A percentile compares a stretch with the other conserved stretches of the same genome.
These are phyloP conservation scores for Amphipyra berbera DNA, from an alignment of 2,888 invertebrate genomes.

Conservation along the genomic window DNA sequence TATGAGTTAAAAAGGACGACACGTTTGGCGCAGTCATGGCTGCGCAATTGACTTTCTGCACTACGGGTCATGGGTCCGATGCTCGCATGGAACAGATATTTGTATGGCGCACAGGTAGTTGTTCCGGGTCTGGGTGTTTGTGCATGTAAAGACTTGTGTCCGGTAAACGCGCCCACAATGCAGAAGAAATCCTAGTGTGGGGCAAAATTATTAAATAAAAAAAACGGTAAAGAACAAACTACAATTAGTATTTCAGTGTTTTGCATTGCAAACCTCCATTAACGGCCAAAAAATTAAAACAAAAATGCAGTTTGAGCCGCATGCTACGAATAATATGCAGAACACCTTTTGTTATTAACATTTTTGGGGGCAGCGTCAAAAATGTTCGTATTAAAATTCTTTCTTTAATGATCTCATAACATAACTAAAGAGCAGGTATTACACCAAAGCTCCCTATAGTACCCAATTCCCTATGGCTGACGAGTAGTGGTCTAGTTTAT, in stretches of 20 bases:
- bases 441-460: conserved; percentile 70
- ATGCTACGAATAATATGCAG: conserved; percentile 28
- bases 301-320: conserved; percentile 11
- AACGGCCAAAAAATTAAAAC: background rate
- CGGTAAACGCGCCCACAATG: too few relatives aligned
- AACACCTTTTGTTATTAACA: conserved; percentile 39
- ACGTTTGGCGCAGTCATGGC: too few relatives aligned
- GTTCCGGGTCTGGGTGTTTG: too few relatives aligned
- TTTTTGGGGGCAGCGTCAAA: conserved; percentile 63
- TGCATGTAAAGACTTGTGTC: too few relatives aligned
- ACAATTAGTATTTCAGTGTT: background rate
- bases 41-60: too few relatives aligned
- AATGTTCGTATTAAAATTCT: conserved; percentile 69
- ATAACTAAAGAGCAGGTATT: conserved; percentile 79
- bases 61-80: too few relatives aligned
- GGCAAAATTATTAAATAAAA: too few relatives aligned
- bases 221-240: background rate
- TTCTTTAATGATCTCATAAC: conserved; percentile 65
- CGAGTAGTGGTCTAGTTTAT: conserved; percentile 57
- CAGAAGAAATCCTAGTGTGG: too few relatives aligned
- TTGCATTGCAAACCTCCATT: background rate
- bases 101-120: too few relatives aligned
- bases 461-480: conserved; percentile 67
- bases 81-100: too few relatives aligned
- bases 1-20: too few relatives aligned